Base-by-base conservation (phyloP, 2,797 vertebrate genomes). In the Acomys russatus region DNA sequence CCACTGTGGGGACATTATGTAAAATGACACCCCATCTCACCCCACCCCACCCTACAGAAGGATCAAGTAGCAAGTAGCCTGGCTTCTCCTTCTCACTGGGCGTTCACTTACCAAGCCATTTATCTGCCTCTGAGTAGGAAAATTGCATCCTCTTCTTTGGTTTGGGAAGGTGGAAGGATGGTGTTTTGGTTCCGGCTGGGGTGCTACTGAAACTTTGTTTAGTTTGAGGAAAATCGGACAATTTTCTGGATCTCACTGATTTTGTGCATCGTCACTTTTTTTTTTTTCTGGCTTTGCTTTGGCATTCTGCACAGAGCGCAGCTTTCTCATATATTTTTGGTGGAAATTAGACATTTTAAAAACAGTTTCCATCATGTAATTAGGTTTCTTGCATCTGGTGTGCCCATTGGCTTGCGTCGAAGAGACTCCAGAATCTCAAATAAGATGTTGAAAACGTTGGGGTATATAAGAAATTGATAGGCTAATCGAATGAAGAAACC, bases 301-400 rank as follows among this genome's bases (percentile, higher is more conserved):
- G 38, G 38, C 17, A 56, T 89, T 33, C 9, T n/a, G 23, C 78
- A 38, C 38, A 63, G 14, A 87, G 25, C 22, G 88, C 79, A 25
- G 88, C 20, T 87, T 94, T 92, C 33, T 68, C 70, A 12, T 59
- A 18, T 92, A 85, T 70, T 95, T 85, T 93, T 94, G 44, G 66
- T 92, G 73, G 63, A 20, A 83, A 70, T 54, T 86, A 94, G 84
- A 85, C 59, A 84, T 96, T 90, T 94, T 23, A 93, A 92, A 92
- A 90, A 84, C 9, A 80, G 28, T 88, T 86, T 92, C 56, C 38
- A 82, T 4, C 61, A 25, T 85, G 77, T 54, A 88, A 56, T 54
- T 88, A 94, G 77, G 38, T 90, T 95, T 77, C 49, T 18, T 63
- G 33, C 44, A 63, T 87, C 38, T 92, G 25, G 79, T 77, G 23